Base-by-base conservation (phyloP, 2,113 vertebrate species). In the Chroicocephalus ridibundus region DNA sequence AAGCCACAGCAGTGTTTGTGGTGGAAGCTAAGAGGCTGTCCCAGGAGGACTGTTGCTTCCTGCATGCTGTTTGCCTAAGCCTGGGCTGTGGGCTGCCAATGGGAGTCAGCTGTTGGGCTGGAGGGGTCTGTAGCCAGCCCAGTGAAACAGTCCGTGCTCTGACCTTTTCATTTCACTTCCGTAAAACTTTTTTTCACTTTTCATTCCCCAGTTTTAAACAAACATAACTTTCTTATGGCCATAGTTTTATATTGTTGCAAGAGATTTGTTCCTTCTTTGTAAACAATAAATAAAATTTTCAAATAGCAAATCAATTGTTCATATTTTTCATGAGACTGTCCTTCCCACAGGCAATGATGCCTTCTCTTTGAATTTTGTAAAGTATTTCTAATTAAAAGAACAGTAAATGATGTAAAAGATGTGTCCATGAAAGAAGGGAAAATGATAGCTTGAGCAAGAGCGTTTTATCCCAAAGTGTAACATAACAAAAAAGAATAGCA, bases 31-130 rank as follows among this genome's bases (percentile, higher is more conserved):
- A 7, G 15, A 34, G 12, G 46, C 15, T 74, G 9, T 66, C 18
- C 27, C 27, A 34, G 64, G 15, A 31, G 36, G 19, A 74, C 9
- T 6, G 4, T 5, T 66, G 46, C 13, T 66, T 18, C 22, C 58
- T 8, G 5, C 7, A 2, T 27, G 61, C 15, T 79, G 3, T 61
- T 71, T 6, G 10, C 7, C 1, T 58, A 36, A 72, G 36, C 12
- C 24, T 34, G 29, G 21, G 25, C 25, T 0, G 0, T 18, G 14
- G 40, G 17, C 5, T 4, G 18, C 27, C 4, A 6, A 2, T 76
- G 52, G 11, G 46, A 60, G 27, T 7, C 3, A 5, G 7, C 5
- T 76, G 4, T 7, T 54, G n/a, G 49, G 27, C 42, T 29, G 2
- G 0, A 60, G 17, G 15, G 13, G 4, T 36, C 82, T 82, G 15